Percentiles rank a stretch among this genome's conserved stretches.
Conservation (phyloP, 2,797 vertebrate genomes). For the Parambassis ranga region DNA sequence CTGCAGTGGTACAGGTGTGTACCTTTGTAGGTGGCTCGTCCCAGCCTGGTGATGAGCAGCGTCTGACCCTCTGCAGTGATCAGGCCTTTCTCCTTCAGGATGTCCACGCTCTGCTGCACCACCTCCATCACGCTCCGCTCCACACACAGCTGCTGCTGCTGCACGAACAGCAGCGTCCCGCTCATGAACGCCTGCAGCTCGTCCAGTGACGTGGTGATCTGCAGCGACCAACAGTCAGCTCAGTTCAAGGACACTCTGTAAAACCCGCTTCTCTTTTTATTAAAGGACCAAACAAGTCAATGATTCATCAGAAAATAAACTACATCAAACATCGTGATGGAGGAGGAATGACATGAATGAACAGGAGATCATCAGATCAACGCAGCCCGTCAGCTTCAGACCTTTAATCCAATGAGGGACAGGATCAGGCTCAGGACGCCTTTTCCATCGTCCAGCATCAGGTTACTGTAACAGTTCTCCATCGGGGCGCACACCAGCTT, state of each 20-base stretch:
- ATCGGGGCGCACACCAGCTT: conserved; percentile 85
- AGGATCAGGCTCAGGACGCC: conserved; percentile 88
- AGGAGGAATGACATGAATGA: too few relatives aligned
- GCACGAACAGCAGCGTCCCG: conserved; percentile 86
- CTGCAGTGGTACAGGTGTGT: too few relatives aligned
- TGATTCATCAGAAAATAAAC: too few relatives aligned
- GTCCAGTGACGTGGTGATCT: conserved; percentile 83
- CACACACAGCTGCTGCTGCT: conserved; percentile 80
- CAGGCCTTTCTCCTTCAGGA: conserved; percentile 84
- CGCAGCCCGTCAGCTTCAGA: too few relatives aligned
- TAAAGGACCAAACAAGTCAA: too few relatives aligned
- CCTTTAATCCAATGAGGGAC: conserved; percentile 85
- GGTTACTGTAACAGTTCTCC: conserved; percentile 90
- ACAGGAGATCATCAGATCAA: too few relatives aligned
- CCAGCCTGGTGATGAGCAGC: conserved; percentile 86
- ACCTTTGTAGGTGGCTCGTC: conserved; percentile 93
- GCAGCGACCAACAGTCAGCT: conserved; percentile 6
- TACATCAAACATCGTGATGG: too few relatives aligned
- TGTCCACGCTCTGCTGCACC: conserved; percentile 72
- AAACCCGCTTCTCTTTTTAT: too few relatives aligned
- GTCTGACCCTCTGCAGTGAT: conserved; percentile 55
- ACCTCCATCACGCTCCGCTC: conserved; percentile 81
- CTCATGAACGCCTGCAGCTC: conserved; percentile 83
- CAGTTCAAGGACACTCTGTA: too few relatives aligned
- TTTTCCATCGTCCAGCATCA: conserved; percentile 81